Evolutionary conservation across 1,140 invertebrate species (phyloP).

Genomic region (Oryzaephilus surinamensis): DNA sequence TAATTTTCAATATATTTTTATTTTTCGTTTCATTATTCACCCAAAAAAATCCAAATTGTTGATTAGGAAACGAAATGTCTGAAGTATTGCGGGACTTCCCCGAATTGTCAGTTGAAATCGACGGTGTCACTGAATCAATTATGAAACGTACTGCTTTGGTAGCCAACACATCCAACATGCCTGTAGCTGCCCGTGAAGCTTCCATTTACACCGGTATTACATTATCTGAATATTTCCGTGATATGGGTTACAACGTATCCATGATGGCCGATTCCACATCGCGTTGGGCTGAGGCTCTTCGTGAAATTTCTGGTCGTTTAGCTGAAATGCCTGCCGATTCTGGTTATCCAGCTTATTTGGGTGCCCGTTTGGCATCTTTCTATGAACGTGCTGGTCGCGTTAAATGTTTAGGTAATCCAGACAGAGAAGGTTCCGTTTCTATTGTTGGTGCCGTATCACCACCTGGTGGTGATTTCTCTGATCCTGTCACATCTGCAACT

Average conservation of each 20-base stretch:
- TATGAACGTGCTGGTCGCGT: constrained; percentile 98
- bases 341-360: constrained; percentile 98
- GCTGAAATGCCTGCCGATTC: constrained; percentile 99
- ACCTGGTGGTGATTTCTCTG: constrained; percentile 99
- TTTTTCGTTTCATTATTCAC: too few relatives aligned
- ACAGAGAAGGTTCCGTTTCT: constrained; percentile 94
- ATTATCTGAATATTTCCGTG: constrained; percentile 94
- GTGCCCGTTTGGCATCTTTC: constrained; percentile 95
- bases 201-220: constrained; percentile 99
- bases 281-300: constrained; percentile 98
- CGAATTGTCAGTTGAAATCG: constrained; percentile 93
- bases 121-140: constrained; percentile 93
- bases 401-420: constrained; percentile 96
- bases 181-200: constrained; percentile 98
- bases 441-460: constrained; percentile 99
- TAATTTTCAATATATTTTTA: too few relatives aligned
- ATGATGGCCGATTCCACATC: constrained; percentile 99
- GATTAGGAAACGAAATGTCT: constrained; percentile 75
- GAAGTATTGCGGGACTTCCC: constrained; percentile 97
- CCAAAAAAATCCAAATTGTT: constrained; percentile 13
- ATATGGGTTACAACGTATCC: constrained; percentile 99
- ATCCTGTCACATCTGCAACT: constrained; percentile 98
- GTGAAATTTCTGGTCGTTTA: constrained; percentile 98
- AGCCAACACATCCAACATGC: constrained; percentile 99
- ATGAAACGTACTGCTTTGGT: constrained; percentile 99